Conservation (phyloP, 2,888 invertebrate species). For the Caenorhabditis sp. region DNA sequence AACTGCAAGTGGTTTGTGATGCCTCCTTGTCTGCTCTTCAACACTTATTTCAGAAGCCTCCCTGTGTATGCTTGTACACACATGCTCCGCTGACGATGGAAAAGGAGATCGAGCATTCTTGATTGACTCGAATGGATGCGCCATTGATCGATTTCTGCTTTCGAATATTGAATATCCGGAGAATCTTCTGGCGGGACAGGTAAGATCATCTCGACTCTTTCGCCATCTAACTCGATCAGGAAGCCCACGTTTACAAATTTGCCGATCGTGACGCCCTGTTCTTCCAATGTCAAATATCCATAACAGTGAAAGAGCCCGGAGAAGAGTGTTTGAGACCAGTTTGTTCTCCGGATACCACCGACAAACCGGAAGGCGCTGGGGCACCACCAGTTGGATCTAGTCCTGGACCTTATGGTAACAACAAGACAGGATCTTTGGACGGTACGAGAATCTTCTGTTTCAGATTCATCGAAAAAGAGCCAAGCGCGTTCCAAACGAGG, state of each 20-base stretch:
- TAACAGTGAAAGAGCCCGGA: slow-evolving; percentile 69
- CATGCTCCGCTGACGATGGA: slow-evolving; percentile 35
- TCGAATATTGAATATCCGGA: slow-evolving; percentile 71
- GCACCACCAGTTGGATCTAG: slow-evolving; percentile 14
- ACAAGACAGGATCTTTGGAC: background rate
- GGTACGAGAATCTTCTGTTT: background rate
- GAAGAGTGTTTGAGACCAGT: slow-evolving; percentile 55
- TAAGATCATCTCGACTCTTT: background rate
- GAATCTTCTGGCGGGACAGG: slow-evolving; percentile 71
- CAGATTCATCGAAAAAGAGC: slow-evolving; percentile 5
- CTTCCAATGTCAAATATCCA: slow-evolving; percentile 73
- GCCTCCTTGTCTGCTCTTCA: background rate
- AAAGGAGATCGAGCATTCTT: slow-evolving; percentile 11
- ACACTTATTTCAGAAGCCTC: slow-evolving; percentile 16
- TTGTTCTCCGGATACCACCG: no score
- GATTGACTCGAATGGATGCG: slow-evolving; percentile 60
- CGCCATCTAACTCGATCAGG: slow-evolving; percentile 8
- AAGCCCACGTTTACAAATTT: slow-evolving; percentile 74
- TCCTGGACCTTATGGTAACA: slow-evolving; percentile 16
- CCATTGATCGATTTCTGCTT: slow-evolving; percentile 71
- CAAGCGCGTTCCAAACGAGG: no score
- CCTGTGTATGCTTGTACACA: slow-evolving; percentile 37
- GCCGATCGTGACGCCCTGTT: slow-evolving; percentile 70
- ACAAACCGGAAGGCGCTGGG: slow-evolving; percentile 25
- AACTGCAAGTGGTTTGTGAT: background rate